Percentiles rank a stretch among this genome's conserved stretches.
Evolutionary conservation across 2,888 invertebrate genomes (phyloP).

Genomic region (Monopis laevigella): DNA sequence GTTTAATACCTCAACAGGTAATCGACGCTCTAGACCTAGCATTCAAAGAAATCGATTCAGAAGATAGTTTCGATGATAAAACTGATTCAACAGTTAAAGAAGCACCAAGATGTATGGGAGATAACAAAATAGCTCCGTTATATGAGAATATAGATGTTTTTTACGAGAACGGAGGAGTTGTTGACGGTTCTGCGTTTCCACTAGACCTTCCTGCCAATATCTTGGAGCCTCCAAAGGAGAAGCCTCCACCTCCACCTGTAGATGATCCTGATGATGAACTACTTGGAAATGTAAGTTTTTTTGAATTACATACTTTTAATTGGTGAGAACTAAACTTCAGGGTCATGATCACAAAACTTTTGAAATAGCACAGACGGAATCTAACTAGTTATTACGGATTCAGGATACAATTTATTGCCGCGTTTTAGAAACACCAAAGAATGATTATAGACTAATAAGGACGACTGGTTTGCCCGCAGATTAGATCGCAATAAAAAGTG

Average conservation of each 20-base stretch:
- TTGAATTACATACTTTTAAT: no score
- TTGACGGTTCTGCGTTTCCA: conserved; percentile 49
- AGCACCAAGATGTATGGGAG: conserved; percentile 30
- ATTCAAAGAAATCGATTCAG: conserved; percentile 70
- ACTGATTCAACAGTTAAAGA: conserved; percentile 20
- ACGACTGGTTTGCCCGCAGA: no score
- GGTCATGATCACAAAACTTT: no score
- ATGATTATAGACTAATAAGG: no score
- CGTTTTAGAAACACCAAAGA: no score
- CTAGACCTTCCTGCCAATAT: conserved; percentile 67
- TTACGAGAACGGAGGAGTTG: conserved; percentile 40
- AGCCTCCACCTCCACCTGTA: conserved; percentile 83
- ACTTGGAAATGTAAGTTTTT: conserved; percentile 48
- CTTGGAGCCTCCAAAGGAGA: conserved; percentile 83
- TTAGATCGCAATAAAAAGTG: no score
- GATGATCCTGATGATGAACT: conserved; percentile 49
- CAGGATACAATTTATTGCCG: no score
- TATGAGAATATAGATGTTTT: conserved; percentile 72
- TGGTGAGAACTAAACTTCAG: conserved; percentile 8
- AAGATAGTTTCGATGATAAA: conserved; percentile 33
- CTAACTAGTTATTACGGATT: no score
- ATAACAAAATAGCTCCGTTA: conserved; percentile 59
- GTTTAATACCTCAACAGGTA: conserved; percentile 53
- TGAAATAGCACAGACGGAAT: no score
- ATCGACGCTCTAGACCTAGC: conserved; percentile 72